Percentiles rank a stretch among this genome's conserved stretches.
These are phyloP conservation scores for Neodon shergylaensis DNA, from an alignment of 2,113 vertebrate genomes.

Conservation along the genomic window DNA sequence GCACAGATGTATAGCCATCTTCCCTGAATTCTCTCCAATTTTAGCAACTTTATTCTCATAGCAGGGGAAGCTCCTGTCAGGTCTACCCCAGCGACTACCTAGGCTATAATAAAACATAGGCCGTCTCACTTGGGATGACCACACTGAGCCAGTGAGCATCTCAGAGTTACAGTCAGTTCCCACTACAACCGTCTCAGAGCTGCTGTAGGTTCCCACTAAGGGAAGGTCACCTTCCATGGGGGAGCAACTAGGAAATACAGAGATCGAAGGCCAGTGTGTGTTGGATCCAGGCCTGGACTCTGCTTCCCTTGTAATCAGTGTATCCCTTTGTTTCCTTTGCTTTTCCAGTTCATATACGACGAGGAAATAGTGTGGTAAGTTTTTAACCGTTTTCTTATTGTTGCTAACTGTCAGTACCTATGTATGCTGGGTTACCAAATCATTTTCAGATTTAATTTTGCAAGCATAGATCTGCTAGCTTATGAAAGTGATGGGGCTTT, in stretches of 20 bases:
- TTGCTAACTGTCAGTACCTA: neutral
- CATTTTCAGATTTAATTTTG: neutral
- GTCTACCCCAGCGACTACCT: neutral
- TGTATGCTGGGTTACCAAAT: neutral
- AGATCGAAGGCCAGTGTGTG: accelerated
- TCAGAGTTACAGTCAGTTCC: too few species aligned
- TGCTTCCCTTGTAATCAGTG: slow-evolving; percentile 24
- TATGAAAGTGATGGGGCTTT: neutral
- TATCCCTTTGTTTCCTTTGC: slow-evolving; percentile 70
- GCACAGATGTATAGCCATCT: neutral
- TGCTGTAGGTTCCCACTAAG: neutral
- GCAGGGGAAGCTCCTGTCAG: neutral
- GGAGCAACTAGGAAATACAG: neutral
- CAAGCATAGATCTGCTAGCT: neutral
- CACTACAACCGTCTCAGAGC: neutral
- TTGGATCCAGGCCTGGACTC: neutral
- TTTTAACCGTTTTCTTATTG: neutral
- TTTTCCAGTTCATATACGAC: slow-evolving; percentile 96
- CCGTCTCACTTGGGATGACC: neutral
- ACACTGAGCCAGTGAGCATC: too few species aligned
- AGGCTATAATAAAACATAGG: neutral
- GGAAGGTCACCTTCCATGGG: neutral
- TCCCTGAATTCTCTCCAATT: neutral
- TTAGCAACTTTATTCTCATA: neutral
- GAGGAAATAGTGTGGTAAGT: slow-evolving; percentile 97